Percentiles rank a stretch among this genome's conserved stretches.
phyloP scores from a whole-genome alignment of 2,888 invertebrate species.

The Torymus texanus region DNA sequence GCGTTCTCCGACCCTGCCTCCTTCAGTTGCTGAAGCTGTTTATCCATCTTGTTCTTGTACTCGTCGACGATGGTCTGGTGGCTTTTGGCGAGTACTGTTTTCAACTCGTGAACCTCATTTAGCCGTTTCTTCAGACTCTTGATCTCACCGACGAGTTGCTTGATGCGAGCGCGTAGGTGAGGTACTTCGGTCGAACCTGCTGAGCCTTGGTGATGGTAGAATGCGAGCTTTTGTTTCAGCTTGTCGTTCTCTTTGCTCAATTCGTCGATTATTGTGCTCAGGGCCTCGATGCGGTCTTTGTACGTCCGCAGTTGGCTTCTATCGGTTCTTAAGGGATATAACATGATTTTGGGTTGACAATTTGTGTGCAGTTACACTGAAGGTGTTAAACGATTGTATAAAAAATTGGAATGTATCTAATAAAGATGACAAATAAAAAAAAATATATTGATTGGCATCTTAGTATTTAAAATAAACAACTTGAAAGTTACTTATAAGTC shows the following conservation, averaged over 20 bases:
- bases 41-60: constrained; percentile 58
- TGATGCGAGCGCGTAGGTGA: constrained; percentile 31
- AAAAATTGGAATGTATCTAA: too few species aligned
- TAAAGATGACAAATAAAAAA: too few species aligned
- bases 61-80: constrained; percentile 60
- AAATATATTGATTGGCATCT: too few species aligned
- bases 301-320: constrained; percentile 36
- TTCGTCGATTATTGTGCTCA: constrained; percentile 57
- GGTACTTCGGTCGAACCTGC: constrained; percentile 19
- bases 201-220: constrained; percentile 18
- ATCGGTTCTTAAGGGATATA: constrained; percentile 5
- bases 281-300: constrained; percentile 58
- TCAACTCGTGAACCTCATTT: constrained; percentile 60
- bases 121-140: constrained; percentile 52
- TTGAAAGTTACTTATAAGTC: too few species aligned
- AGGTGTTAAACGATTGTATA: too few species aligned
- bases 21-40: constrained; percentile 56
- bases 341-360: too few species aligned
- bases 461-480: too few species aligned
- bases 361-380: too few species aligned
- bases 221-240: constrained; percentile 50
- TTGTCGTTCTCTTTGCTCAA: constrained; percentile 60
- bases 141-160: constrained; percentile 42
- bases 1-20: constrained; percentile 58
- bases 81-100: constrained; percentile 57